Conservation (phyloP, 2,113 vertebrate genomes). For the Alligator mississippiensis region DNA sequence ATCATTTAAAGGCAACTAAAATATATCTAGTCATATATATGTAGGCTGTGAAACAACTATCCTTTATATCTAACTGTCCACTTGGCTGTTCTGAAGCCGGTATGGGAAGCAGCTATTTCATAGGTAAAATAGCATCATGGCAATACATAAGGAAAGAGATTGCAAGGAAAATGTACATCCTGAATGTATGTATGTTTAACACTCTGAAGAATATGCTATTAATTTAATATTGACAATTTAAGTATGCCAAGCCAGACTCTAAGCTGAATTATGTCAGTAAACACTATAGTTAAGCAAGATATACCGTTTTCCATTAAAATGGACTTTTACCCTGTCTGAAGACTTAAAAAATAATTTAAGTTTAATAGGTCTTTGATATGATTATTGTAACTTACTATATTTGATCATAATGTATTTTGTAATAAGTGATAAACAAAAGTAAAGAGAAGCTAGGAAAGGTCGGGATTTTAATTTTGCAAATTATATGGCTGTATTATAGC, state of each 20-base stretch:
- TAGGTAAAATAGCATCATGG: not conserved
- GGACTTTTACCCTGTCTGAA: not conserved
- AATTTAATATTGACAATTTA: constrained; percentile 1
- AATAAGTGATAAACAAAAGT: not conserved
- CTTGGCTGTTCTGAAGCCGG: not conserved
- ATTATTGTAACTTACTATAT: not conserved
- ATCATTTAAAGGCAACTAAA: not conserved
- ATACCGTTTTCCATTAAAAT: not conserved
- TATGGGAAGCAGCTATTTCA: not conserved
- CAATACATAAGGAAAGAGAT: not conserved
- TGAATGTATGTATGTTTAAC: not conserved
- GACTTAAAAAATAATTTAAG: not conserved
- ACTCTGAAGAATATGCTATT: not conserved
- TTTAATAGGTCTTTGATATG: not conserved
- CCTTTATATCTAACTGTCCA: too few species aligned
- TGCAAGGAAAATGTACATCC: not conserved
- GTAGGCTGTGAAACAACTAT: too few species aligned
- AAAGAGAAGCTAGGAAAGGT: not conserved
- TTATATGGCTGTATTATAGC: not conserved
- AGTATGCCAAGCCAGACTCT: not conserved
- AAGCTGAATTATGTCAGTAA: not conserved
- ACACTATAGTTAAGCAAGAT: not conserved
- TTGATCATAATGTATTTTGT: not conserved
- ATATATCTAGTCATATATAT: too few species aligned
- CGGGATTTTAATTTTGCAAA: not conserved